Percentiles rank a stretch among this genome's conserved stretches.
These are phyloP conservation scores for Alcis repandata DNA, from an alignment of 2,888 invertebrate genomes.

Conservation along the genomic window DNA sequence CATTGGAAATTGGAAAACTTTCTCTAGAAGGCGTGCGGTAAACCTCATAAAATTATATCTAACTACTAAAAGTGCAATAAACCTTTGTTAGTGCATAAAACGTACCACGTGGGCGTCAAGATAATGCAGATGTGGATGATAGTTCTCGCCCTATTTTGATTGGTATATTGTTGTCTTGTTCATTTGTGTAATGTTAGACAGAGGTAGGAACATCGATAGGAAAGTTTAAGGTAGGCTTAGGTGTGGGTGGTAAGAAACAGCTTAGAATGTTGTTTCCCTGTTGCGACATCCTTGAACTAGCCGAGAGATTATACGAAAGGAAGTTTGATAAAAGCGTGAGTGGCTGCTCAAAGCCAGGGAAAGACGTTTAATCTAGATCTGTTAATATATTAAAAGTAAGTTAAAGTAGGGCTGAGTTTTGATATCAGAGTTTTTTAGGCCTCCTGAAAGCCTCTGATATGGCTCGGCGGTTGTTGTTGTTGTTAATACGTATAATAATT, in stretches of 20 bases:
- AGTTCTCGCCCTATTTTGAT: conserved; percentile 64
- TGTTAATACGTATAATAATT: too few relatives aligned
- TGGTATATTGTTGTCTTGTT: conserved; percentile 44
- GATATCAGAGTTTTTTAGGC: too few relatives aligned
- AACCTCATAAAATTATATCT: conserved; percentile 51
- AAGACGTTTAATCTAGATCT: conserved; percentile 9
- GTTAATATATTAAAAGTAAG: background rate
- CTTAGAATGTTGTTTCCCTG: conserved; percentile 67
- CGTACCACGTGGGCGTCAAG: conserved; percentile 72
- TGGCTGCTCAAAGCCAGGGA: conserved; percentile 19
- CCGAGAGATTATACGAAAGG: conserved; percentile 37
- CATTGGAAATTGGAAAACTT: conserved; percentile 36
- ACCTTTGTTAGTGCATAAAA: conserved; percentile 68
- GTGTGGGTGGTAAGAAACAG: conserved; percentile 72
- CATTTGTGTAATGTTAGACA: conserved; percentile 33
- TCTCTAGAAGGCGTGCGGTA: conserved; percentile 40
- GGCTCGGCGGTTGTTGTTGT: too few relatives aligned
- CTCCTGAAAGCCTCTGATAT: too few relatives aligned
- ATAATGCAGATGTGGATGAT: conserved; percentile 60
- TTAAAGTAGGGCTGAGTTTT: too few relatives aligned
- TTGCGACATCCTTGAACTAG: conserved; percentile 64
- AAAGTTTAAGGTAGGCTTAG: conserved; percentile 54
- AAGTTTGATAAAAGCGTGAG: conserved; percentile 37
- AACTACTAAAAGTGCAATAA: conserved; percentile 72
- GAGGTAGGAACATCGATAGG: conserved; percentile 45